These are phyloP conservation scores for Sitophilus oryzae DNA, from an alignment of 1,140 invertebrate species.

Conservation along the genomic window DNA sequence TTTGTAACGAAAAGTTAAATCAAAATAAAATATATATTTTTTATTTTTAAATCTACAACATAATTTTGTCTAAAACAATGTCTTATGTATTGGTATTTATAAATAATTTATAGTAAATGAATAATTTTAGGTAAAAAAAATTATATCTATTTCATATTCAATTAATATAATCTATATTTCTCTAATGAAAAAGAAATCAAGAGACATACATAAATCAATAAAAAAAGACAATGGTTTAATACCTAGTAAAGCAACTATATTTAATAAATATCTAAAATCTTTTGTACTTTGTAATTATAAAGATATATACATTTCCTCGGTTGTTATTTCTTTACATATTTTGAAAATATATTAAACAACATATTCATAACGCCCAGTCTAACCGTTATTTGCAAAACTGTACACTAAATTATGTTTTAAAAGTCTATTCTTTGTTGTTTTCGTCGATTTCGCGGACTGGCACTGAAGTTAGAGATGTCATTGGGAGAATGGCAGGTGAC, in stretches of 20 bases:
- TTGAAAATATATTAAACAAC: slow-evolving; percentile 1
- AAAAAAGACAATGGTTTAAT: not conserved
- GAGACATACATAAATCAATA: too few species aligned
- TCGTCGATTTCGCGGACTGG: not conserved
- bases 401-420: not conserved
- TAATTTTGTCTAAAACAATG: slow-evolving; percentile 2
- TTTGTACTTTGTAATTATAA: not conserved
- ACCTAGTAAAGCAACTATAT: not conserved
- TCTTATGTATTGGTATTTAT: not conserved
- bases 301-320: not conserved
- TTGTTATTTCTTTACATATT: not conserved
- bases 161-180: too few species aligned
- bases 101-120: too few species aligned
- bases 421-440: slow-evolving; percentile 12
- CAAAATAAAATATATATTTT: too few species aligned
- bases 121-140: too few species aligned
- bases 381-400: not conserved
- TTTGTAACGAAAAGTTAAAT: too few species aligned
- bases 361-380: not conserved
- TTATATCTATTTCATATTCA: too few species aligned
- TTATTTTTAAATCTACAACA: not conserved
- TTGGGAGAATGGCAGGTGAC: slow-evolving; percentile 44
- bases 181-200: too few species aligned
- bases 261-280: not conserved
- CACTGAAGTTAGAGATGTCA: slow-evolving; percentile 1